Percentiles rank a stretch among this genome's conserved stretches.
Evolutionary conservation across 2,797 vertebrate genomes (phyloP).

Genomic region (Petrocephalus schoutedeni): DNA sequence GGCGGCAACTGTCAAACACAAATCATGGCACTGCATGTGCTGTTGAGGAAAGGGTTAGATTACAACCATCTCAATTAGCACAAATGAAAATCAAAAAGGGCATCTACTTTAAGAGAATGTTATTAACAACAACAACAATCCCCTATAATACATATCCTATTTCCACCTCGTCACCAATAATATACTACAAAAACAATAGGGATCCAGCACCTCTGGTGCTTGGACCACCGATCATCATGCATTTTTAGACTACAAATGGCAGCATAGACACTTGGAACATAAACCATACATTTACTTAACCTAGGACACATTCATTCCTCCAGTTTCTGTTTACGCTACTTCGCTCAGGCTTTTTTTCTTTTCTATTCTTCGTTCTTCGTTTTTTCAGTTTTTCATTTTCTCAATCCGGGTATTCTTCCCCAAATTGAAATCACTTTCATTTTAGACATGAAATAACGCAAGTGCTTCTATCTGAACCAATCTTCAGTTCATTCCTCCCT

Average conservation of each 20-base stretch:
- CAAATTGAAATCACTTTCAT: conserved; percentile 85
- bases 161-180: conserved; percentile 76
- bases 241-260: conserved; percentile 77
- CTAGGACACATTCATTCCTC: conserved; percentile 98
- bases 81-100: conserved; percentile 25
- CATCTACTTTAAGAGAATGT: conserved; percentile 27
- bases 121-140: conserved; percentile 61
- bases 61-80: conserved; percentile 36
- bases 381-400: conserved; percentile 87
- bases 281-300: conserved; percentile 98
- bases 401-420: conserved; percentile 91
- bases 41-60: conserved; percentile 86
- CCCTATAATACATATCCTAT: conserved; percentile 62
- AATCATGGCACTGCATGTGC: conserved; percentile 51
- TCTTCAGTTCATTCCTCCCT: conserved; percentile 93
- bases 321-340: conserved; percentile 97
- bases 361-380: conserved; percentile 96
- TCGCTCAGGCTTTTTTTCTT: conserved; percentile 84
- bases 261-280: conserved; percentile 90
- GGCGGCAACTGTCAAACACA: conserved; percentile 13
- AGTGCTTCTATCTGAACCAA: conserved; percentile 92
- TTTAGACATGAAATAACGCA: conserved; percentile 85
- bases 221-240: conserved; percentile 68
- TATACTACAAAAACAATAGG: conserved; percentile 53
- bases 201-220: neutral